Evolutionary conservation across 2,888 invertebrate genomes (phyloP).

Genomic region (Oscheius sp.): DNA sequence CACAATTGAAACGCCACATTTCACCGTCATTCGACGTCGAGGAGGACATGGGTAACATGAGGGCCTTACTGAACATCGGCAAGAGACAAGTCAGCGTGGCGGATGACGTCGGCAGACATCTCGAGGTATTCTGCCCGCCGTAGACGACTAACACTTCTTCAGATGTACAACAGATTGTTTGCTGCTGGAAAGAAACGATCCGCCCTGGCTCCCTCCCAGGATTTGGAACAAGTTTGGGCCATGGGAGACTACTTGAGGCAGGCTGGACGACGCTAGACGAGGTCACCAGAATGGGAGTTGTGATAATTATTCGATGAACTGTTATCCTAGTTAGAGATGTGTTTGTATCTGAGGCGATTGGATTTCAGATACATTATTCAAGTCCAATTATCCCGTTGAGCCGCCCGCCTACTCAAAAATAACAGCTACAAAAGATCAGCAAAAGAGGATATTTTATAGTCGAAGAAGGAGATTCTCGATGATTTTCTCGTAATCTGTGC

Average conservation of each 20-base stretch:
- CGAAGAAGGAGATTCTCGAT: not conserved
- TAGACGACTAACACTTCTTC: conserved; percentile 3
- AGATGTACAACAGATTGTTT: conserved; percentile 56
- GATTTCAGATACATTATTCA: conserved; percentile 8
- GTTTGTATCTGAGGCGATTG: not conserved
- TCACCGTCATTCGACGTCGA: conserved; percentile 55
- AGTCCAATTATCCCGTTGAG: conserved; percentile 1
- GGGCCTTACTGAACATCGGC: conserved; percentile 50
- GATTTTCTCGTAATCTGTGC: not conserved
- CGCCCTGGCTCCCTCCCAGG: conserved; percentile 50
- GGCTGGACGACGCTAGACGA: conserved; percentile 43
- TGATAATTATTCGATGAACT: conserved; percentile 24
- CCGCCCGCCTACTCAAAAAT: no score
- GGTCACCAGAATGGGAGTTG: not conserved
- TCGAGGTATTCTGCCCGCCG: conserved; percentile 39
- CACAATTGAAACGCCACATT: conserved; percentile 52
- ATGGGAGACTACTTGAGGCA: conserved; percentile 48
- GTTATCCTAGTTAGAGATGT: conserved; percentile 4
- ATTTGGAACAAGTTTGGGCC: conserved; percentile 42
- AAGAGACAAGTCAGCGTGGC: conserved; percentile 50
- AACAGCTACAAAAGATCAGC: not conserved
- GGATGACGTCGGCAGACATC: conserved; percentile 47
- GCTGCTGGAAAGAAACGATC: conserved; percentile 50
- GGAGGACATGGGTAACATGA: conserved; percentile 51
- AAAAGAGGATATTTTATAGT: not conserved